Evolutionary conservation across 2,113 vertebrate genomes (phyloP), one percentile per base, ranked within the genome.

Genomic region (rat (Rattus norvegicus)): DNA sequence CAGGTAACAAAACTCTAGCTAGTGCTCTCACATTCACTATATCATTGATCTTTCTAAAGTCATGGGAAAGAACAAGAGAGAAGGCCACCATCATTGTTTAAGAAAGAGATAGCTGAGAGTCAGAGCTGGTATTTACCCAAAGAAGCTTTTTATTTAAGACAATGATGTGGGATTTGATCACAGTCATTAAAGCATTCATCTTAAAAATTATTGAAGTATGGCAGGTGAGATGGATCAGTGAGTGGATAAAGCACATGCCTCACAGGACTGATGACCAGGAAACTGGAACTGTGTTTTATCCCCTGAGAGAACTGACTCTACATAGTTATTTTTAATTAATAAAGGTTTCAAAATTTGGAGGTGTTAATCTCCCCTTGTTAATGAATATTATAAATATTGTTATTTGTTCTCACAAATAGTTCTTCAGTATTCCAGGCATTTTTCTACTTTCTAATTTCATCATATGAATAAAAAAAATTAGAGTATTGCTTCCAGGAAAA

Each of bases 401-500:
- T 59, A 16, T 43, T 47, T 63, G 69, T 80, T 54, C 33, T 91
- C 52, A 80, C 10, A 75, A 65, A 75, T 16, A 4, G 12, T 81
- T 10, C 2, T 73, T 91, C 92, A 96, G 5, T 43, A 93, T 87
- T 94, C 91, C 84, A 75, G 90, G 2, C 72, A 95, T 94, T 95
- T 43, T 97, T 16, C 93, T 67, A 89, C 94, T 70, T 87, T 97
- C 90, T 94, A 43, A 96, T 63, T 54, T 94, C 93, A 96, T 95
- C 81, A 79, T 54, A 77, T 86, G 2, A 80, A 12, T 95, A 95
- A 92, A 49, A 49, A 92, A 88, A n/a, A 87, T 94, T 92, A 77
- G 13, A 47, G 81, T 92, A 90, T 96, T 47, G 36, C 75, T 96
- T 79, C 20, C 73, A 97, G 56, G n/a, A 49, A 75, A 70, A 52